Evolutionary conservation across 1,140 invertebrate species (phyloP), one percentile per base, ranked within the genome.

Genomic region (Nixonia krombeini): DNA sequence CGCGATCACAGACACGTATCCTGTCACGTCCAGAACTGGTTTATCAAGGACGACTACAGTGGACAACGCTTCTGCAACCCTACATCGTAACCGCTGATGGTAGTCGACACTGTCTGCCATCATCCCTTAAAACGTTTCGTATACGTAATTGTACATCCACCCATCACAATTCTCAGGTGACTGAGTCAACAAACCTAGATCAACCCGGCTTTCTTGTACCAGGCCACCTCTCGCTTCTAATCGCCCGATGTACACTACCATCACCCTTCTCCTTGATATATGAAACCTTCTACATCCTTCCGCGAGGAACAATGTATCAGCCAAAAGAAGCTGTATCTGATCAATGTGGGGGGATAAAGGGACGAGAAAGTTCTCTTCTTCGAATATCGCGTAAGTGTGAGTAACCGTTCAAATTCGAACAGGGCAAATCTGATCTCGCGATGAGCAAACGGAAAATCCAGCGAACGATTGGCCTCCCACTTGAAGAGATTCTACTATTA

Each of bases 31-130:
- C 58, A 53, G 10, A 40, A 13, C 13, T 29, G 47, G 47, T 58
- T 71, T 71, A 59, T 71, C 68, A 68, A 68, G 49, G 64, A 23
- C 18, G 42, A 64, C 56, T 53, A 49, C 9, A 18, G 21, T 18
- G 37, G 49, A 29, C 49, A 40, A 51, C 49, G 31, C 46, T 49
- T 49, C 15, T 49, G 15, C 7, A 21, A 23, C 18, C 10, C 17
- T 16, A 15, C 21, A 49, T 49, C 31, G 8, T 37, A 29, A 16
- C 9, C 46, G 21, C 46, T 35, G 31, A 49, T 31, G 46, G 26
- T 49, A 38, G 16, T 28, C 6, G n/a, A 4, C 37, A 21, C 23
- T 12, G 6, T 26, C 21, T 21, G 21, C 21, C 12, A 13, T 25
- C 12, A 25, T 16, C 23, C 49, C 35, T 12, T 29, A 23, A 38